phyloP scores from a whole-genome alignment of 2,113 vertebrate genomes.

The Nanorana parkeri region DNA sequence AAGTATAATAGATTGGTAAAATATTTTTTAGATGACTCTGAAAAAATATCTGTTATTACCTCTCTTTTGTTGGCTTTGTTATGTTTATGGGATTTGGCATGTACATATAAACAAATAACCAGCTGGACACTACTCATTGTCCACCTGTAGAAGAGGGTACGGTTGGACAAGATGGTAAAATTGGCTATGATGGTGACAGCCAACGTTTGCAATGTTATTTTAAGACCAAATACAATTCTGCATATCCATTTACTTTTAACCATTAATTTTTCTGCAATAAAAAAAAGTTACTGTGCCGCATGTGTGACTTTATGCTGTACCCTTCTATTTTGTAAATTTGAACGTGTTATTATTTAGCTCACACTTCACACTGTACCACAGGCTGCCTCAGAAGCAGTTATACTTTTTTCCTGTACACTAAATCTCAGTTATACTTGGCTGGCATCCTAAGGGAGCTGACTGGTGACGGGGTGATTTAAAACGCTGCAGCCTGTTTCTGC shows the following conservation, averaged over 20 bases:
- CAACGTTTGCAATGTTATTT: too few relatives aligned
- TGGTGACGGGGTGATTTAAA: slow-evolving; percentile 58
- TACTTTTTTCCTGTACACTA: slow-evolving; percentile 50
- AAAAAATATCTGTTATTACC: background rate
- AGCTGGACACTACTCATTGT: too few relatives aligned
- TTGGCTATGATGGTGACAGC: too few relatives aligned
- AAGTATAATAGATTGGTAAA: background rate
- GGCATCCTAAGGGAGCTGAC: slow-evolving; percentile 56
- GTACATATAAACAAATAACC: too few relatives aligned
- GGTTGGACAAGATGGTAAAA: too few relatives aligned
- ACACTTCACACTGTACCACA: background rate
- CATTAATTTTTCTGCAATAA: too few relatives aligned
- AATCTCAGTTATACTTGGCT: slow-evolving; percentile 56
- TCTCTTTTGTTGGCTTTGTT: too few relatives aligned
- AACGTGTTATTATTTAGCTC: slow-evolving; percentile 8
- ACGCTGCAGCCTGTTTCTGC: slow-evolving; percentile 56
- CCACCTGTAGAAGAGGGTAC: too few relatives aligned
- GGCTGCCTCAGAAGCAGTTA: slow-evolving; percentile 36
- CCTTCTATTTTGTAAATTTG: background rate
- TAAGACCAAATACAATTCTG: too few relatives aligned
- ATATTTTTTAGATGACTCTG: background rate
- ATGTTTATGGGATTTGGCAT: too few relatives aligned
- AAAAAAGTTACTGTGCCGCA: too few relatives aligned
- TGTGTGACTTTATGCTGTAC: background rate
- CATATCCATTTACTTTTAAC: too few relatives aligned